These are phyloP conservation scores for Pachypeltis micranthus DNA, from an alignment of 1,140 invertebrate genomes.

Conservation along the genomic window DNA sequence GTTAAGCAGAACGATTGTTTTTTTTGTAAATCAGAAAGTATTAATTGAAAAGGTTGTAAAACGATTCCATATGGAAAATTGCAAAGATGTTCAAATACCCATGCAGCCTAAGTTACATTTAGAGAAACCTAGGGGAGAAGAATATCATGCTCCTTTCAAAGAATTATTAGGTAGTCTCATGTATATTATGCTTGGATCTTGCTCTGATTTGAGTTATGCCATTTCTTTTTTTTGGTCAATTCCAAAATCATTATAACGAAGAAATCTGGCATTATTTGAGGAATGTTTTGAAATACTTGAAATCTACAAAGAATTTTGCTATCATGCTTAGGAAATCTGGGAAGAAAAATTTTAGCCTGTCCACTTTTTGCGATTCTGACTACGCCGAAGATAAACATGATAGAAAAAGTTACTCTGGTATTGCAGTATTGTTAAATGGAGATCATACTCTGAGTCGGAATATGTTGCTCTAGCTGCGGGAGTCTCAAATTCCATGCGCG, in stretches of 20 bases:
- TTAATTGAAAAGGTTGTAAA: background rate
- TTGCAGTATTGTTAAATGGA: background rate
- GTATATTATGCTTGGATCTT: slow-evolving; percentile 1
- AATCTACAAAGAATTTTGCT: background rate
- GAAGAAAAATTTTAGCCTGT: background rate
- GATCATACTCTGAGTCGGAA: background rate
- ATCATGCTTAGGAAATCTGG: background rate
- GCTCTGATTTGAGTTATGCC: background rate
- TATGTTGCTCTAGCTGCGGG: background rate
- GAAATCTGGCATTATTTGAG: background rate
- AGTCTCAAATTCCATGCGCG: background rate
- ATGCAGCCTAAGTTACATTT: background rate
- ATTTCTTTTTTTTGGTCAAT: background rate
- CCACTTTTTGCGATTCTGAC: background rate
- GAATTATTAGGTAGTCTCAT: slow-evolving; percentile 5
- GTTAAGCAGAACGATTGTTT: background rate
- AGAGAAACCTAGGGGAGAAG: background rate
- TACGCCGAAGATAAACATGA: background rate
- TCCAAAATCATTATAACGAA: background rate
- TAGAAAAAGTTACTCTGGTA: background rate
- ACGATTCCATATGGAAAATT: background rate
- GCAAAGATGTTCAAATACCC: background rate
- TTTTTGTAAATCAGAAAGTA: background rate
- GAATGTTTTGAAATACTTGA: slow-evolving; percentile 1
- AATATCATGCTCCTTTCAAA: background rate